Percentiles rank a stretch among this genome's conserved stretches.
These are phyloP conservation scores for Syngnathus scovelli DNA, from an alignment of 2,113 vertebrate species.

Conservation along the genomic window DNA sequence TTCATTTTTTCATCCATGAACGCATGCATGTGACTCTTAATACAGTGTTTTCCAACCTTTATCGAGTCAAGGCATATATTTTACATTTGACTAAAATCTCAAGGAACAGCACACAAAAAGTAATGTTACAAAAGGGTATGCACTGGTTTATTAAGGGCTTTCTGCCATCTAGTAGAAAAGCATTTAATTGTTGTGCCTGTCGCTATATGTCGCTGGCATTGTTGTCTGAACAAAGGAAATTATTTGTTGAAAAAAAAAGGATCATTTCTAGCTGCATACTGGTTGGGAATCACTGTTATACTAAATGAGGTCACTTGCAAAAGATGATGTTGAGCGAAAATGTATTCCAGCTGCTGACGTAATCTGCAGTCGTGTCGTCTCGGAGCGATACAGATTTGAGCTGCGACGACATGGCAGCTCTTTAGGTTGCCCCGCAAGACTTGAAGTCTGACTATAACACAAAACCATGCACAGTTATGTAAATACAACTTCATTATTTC, in stretches of 20 bases:
- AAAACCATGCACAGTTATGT: neutral
- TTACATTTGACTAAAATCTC: neutral
- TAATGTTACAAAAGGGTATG: neutral
- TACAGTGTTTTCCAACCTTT: neutral
- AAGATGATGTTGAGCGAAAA: slow-evolving; percentile 11
- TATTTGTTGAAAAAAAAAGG: neutral
- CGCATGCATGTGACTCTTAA: slow-evolving; percentile 46
- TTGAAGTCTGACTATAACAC: neutral
- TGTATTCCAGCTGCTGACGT: slow-evolving; percentile 5
- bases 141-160: neutral
- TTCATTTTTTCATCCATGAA: slow-evolving; percentile 37
- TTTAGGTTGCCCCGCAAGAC: neutral
- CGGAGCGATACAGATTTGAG: neutral
- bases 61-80: neutral
- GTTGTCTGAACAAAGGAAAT: too few species aligned
- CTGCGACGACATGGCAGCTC: neutral
- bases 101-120: neutral
- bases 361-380: slow-evolving; percentile 3
- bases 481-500: neutral
- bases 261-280: neutral
- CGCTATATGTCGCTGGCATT: neutral
- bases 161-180: neutral
- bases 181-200: neutral
- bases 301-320: slow-evolving; percentile 33
- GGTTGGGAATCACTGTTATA: neutral